phyloP scores from a whole-genome alignment of 1,140 invertebrate genomes.

The Bombus impatiens region DNA sequence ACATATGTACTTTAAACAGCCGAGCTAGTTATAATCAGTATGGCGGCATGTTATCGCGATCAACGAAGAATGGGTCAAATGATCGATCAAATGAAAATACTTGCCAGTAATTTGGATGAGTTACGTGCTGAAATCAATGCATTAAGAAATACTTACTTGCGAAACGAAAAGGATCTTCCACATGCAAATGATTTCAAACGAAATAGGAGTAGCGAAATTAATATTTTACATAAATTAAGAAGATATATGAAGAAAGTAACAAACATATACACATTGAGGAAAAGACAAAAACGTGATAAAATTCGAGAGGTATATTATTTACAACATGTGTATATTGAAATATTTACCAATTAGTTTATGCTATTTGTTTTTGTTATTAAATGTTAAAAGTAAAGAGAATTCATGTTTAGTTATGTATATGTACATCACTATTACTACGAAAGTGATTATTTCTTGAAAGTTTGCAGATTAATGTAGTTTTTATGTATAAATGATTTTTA shows the following conservation, averaged over 20 bases:
- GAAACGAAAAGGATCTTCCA: not conserved
- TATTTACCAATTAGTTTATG: not conserved
- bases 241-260: slow-evolving; percentile 16
- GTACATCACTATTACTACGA: too few species aligned
- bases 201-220: not conserved
- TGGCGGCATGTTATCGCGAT: slow-evolving; percentile 36
- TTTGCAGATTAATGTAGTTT: too few species aligned
- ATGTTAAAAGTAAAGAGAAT: too few species aligned
- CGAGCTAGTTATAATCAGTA: not conserved
- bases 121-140: slow-evolving; percentile 35
- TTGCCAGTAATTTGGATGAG: slow-evolving; percentile 46
- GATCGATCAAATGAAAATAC: slow-evolving; percentile 45
- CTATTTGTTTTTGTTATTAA: not conserved
- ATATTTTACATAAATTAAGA: slow-evolving; percentile 27
- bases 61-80: slow-evolving; percentile 36
- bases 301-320: slow-evolving; percentile 22
- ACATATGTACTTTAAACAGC: not conserved
- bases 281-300: not conserved
- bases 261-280: not conserved
- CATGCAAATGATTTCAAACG: not conserved
- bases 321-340: not conserved
- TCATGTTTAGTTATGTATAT: too few species aligned
- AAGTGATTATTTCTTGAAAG: too few species aligned
- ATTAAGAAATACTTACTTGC: not conserved
- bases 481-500: too few species aligned